These are phyloP conservation scores for Centruroides vittatus DNA, from an alignment of 1,140 invertebrate species.

Conservation along the genomic window DNA sequence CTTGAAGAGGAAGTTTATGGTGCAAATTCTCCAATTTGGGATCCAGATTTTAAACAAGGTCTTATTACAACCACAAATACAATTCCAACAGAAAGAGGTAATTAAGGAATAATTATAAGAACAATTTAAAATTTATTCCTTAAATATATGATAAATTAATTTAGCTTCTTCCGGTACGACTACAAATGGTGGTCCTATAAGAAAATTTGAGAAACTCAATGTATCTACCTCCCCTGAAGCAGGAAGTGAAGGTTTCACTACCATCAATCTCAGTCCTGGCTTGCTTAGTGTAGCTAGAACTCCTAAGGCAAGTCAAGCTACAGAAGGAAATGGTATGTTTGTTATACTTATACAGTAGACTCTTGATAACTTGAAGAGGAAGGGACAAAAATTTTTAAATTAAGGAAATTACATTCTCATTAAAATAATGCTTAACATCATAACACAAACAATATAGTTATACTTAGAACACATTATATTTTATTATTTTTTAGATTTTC, in stretches of 20 bases:
- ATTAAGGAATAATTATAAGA: too few species aligned
- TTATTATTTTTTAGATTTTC: too few species aligned
- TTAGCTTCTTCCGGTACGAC: constrained; percentile 15
- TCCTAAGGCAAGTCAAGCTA: not conserved
- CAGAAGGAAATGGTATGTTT: not conserved
- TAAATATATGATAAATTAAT: not conserved
- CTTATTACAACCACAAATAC: constrained; percentile 34
- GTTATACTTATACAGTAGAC: too few species aligned
- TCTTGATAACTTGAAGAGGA: too few species aligned
- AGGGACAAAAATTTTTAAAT: too few species aligned
- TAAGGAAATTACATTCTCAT: too few species aligned
- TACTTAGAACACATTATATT: too few species aligned
- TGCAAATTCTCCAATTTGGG: constrained; percentile 79
- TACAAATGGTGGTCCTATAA: not conserved
- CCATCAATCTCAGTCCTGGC: constrained; percentile 46
- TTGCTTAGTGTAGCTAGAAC: constrained; percentile 2
- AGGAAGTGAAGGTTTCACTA: constrained; percentile 46
- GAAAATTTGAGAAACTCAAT: constrained; percentile 44
- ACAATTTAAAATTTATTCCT: not conserved
- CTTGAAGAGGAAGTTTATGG: constrained; percentile 77
- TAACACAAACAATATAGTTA: too few species aligned
- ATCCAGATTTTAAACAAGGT: constrained; percentile 66
- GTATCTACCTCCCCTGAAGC: constrained; percentile 20
- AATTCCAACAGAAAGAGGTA: not conserved
- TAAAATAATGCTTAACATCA: too few species aligned